Conservation (phyloP, 2,797 vertebrate species). For the Crossoptilon crossoptilon region DNA sequence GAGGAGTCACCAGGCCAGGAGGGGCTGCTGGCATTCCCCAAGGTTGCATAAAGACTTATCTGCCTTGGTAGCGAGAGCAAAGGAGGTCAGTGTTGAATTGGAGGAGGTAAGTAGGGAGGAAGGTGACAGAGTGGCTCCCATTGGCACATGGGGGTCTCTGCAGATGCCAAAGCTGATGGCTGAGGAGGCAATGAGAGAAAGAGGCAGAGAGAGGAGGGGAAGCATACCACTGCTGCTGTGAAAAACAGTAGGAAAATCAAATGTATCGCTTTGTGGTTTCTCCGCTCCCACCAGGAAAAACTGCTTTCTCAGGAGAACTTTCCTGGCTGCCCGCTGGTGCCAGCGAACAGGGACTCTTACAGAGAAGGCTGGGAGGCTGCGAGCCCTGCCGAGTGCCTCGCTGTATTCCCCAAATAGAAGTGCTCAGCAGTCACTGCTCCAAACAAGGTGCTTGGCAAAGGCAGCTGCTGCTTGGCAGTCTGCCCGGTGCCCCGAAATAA, state of each 20-base stretch:
- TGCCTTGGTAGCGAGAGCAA: not conserved
- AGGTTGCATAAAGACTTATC: not conserved
- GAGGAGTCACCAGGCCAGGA: not conserved
- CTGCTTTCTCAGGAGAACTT: not conserved
- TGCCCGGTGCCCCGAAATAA: not conserved
- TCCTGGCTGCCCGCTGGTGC: not conserved
- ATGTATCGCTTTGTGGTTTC: rapidly evolving
- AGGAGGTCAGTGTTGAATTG: not conserved
- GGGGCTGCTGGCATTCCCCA: not conserved
- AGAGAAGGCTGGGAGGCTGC: slow-evolving; percentile 43
- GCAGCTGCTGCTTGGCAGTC: slow-evolving; percentile 79
- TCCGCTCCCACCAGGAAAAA: not conserved
- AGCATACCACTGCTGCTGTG: rapidly evolving
- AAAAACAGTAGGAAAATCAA: not conserved
- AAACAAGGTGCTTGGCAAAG: slow-evolving; percentile 82
- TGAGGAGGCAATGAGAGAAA: not conserved
- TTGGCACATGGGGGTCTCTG: not conserved
- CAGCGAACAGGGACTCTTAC: slow-evolving; percentile 67
- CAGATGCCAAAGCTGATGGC: not conserved
- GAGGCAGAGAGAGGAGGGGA: not conserved
- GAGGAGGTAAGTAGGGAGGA: not conserved
- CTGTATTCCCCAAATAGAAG: slow-evolving; percentile 85
- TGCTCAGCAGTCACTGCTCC: slow-evolving; percentile 76
- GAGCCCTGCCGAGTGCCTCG: slow-evolving; percentile 60
- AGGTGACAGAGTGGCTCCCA: not conserved